These are phyloP conservation scores for Hyppa rectilinea DNA, from an alignment of 2,888 invertebrate genomes.

Conservation along the genomic window DNA sequence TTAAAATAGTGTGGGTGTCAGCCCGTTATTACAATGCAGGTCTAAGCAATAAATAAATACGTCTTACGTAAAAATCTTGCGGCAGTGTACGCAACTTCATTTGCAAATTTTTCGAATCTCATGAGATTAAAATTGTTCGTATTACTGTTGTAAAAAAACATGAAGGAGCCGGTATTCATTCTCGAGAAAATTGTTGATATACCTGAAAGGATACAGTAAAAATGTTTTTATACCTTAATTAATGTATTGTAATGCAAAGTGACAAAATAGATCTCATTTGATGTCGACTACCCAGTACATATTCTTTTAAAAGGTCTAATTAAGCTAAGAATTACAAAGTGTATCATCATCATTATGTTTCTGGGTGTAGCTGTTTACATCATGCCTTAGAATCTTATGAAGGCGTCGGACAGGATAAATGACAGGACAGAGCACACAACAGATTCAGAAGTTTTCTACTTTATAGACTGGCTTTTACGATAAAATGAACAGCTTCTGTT, in stretches of 20 bases:
- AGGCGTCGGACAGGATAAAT: background rate
- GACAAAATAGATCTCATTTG: no score
- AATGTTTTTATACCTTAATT: background rate
- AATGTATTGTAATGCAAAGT: no score
- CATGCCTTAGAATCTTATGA: no score
- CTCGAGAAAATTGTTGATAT: constrained; percentile 81
- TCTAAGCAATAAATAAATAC: no score
- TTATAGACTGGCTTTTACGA: background rate
- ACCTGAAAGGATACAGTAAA: constrained; percentile 74
- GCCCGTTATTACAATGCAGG: no score
- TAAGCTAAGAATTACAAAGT: background rate
- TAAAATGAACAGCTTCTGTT: background rate
- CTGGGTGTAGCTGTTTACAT: background rate
- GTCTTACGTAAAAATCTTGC: constrained; percentile 86
- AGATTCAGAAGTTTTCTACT: background rate
- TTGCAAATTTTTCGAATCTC: constrained; percentile 78
- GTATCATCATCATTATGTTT: background rate
- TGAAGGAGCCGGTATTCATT: constrained; percentile 84
- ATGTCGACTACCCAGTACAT: background rate
- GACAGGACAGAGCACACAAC: background rate
- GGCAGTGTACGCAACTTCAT: constrained; percentile 78
- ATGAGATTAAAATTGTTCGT: constrained; percentile 70
- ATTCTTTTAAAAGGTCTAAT: background rate
- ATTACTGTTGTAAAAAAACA: constrained; percentile 83
- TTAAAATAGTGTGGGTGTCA: no score